Base-by-base conservation (phyloP, 2,113 vertebrate species). In the Dolichotis patagonum region DNA sequence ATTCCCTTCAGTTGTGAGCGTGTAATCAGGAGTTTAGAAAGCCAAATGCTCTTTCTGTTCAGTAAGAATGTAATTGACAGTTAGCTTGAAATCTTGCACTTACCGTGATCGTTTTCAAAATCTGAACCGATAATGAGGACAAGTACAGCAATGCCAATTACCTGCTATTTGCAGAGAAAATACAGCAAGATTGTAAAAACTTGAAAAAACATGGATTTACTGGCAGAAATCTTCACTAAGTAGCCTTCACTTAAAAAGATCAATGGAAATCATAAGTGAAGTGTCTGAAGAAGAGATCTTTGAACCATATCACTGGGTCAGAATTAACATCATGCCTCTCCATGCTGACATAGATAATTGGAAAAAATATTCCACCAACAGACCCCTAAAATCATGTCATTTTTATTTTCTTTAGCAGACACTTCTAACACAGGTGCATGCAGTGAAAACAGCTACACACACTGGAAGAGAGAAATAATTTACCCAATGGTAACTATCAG, bases 241-340 rank as follows among this genome's bases (percentile, higher is more conserved):
- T 90, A 62, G 87, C 82, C 58, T 96, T 95, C 95, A 97, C 81
- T 96, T 92, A 38, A 86, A 46, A 97, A 97, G 91, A 97, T 95
- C 97, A 97, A 52, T 54, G 92, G 90, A 92, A 96, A 77, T 95
- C 46, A 52, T 86, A 94, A 94, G 67, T 75, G 69, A 69, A 96
- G 77, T n/a, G 17, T n/a, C 14, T 96, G 94, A 46, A 96, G 95
- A 95, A 96, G 97, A 96, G 12, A 92, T 94, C 94, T 97, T 98
- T 98, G 97, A 98, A 98, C 97, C 94, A 32, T 89, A 95, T 84
- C 98, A 96, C 97, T 96, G 38, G 62, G 98, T 97, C 96, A 98
- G 91, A 98, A 98, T 98, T 98, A 98, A 98, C 96, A 98, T 98
- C 97, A 96, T 96, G 98, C 98, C 96, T 98, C 96, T 97, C 0